Base-by-base conservation (phyloP, 1,140 invertebrate genomes). In the Microplitis mediator region DNA sequence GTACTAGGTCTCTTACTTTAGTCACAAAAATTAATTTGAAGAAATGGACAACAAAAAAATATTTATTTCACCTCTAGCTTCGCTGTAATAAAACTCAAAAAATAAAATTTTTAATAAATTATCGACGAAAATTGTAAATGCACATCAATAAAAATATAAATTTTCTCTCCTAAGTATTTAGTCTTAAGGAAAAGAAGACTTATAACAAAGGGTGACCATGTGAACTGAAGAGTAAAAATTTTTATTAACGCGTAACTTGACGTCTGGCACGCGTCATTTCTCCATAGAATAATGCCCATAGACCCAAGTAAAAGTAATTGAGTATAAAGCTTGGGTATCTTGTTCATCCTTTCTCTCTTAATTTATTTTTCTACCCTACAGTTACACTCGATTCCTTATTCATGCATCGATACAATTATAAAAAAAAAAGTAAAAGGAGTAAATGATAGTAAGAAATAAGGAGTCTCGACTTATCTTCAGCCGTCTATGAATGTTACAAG, bases 271-370 rank as follows among this genome's bases (percentile, higher is more conserved):
- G 64, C 63, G 71, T 63, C 61, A 60, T 31, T 56, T 60, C 56
- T 56, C 51, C 36, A 32, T 54, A 64, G 78, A 78, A 81, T 75
- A 45, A 45, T 75, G 75, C 75, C 63, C 71, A 74, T 73, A 69
- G 74, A 76, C 71, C 66, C 68, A 76, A 70, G 72, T 83, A 81
- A 84, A 76, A 70, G 72, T 83, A 81, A 84, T 84, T 81, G 78
- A 45, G 39, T 64, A 60, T 69, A 56, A 32, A 60, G 63, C 13
- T 58, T 60, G 13, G 34, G 36, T 68, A 56, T 58, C n/a, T 52
- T 14, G 8, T 50, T 45, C 8, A 16, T 16, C 70, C 34, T 64
- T 36, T 35, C 16, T n/a, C 34, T 32, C 31, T 36, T 66, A 16
- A 34, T 11, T 51, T 52, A 34, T 34, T 6, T 32, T 66, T 58